Percentiles rank a stretch among this genome's conserved stretches.
Conservation (phyloP, 1,140 invertebrate genomes). For the Drosophila pallidifrons region DNA sequence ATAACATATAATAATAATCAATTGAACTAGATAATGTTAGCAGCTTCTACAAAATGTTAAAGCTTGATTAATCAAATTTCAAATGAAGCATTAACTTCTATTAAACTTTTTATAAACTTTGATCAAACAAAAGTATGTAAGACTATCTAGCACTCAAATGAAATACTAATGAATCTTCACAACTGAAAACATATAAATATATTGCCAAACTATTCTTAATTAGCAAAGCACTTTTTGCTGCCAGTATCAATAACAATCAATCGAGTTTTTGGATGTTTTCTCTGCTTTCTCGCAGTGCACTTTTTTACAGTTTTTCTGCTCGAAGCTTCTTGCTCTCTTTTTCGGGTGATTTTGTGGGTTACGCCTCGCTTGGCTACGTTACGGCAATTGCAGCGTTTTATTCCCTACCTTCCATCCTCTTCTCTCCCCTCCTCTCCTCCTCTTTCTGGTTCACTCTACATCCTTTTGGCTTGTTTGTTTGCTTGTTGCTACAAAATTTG, state of each 20-base stretch:
- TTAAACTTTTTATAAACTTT: not conserved
- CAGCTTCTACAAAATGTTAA: no score
- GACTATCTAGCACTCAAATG: no score
- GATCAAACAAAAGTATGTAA: no score
- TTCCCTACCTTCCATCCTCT: not conserved
- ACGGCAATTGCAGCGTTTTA: conserved; percentile 62
- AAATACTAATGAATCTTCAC: no score
- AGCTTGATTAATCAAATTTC: no score
- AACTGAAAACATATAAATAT: not conserved
- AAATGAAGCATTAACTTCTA: not conserved
- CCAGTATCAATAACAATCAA: conserved; percentile 27
- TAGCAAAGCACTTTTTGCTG: not conserved
- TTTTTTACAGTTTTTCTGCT: conserved; percentile 27
- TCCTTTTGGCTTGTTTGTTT: conserved; percentile 54
- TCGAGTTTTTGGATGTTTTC: not conserved
- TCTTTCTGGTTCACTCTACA: not conserved
- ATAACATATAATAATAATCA: no score
- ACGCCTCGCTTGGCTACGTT: conserved; percentile 56
- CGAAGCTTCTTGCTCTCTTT: conserved; percentile 40
- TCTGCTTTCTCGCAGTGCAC: conserved; percentile 35
- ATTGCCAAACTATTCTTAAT: not conserved
- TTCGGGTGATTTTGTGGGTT: conserved; percentile 58
- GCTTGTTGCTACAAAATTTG: conserved; percentile 65
- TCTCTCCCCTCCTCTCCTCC: not conserved
- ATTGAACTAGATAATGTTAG: no score